These are phyloP conservation scores for Craseonycteris thonglongyai DNA, from an alignment of 2,113 vertebrate genomes.

Conservation along the genomic window DNA sequence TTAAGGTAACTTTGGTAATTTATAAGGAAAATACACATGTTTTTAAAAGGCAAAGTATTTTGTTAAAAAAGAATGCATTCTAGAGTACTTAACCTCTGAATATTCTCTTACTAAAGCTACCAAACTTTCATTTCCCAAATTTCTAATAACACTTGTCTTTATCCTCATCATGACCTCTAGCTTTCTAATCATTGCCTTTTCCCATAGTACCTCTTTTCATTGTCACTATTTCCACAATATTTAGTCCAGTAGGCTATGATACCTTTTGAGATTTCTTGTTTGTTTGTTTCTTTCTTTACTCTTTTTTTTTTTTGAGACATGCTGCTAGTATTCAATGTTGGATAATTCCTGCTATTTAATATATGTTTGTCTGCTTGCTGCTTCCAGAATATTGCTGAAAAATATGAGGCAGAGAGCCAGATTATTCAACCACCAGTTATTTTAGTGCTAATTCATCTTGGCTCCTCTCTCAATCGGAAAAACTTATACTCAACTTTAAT, in stretches of 20 bases:
- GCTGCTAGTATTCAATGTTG: not conserved
- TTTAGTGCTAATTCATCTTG: not conserved
- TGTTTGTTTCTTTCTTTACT: not conserved
- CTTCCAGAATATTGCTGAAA: not conserved
- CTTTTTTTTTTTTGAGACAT: not conserved
- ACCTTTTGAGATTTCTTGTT: not conserved
- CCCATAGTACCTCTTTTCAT: not conserved
- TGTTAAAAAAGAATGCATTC: not conserved
- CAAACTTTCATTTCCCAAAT: not conserved
- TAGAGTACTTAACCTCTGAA: not conserved
- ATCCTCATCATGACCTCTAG: not conserved
- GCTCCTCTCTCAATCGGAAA: not conserved
- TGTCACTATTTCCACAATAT: not conserved
- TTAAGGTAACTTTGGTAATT: slow-evolving; percentile 31
- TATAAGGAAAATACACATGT: not conserved
- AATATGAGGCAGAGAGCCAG: not conserved
- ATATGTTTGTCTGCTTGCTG: not conserved
- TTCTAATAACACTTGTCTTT: not conserved
- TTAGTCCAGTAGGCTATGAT: not conserved
- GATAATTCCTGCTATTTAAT: not conserved
- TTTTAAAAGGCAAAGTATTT: slow-evolving; percentile 11
- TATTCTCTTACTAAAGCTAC: not conserved
- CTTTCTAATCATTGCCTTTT: not conserved
- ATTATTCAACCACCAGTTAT: not conserved
- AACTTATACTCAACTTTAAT: not conserved